Base-by-base conservation (phyloP, 2,888 invertebrate genomes). In the Drosophila rellima region DNA sequence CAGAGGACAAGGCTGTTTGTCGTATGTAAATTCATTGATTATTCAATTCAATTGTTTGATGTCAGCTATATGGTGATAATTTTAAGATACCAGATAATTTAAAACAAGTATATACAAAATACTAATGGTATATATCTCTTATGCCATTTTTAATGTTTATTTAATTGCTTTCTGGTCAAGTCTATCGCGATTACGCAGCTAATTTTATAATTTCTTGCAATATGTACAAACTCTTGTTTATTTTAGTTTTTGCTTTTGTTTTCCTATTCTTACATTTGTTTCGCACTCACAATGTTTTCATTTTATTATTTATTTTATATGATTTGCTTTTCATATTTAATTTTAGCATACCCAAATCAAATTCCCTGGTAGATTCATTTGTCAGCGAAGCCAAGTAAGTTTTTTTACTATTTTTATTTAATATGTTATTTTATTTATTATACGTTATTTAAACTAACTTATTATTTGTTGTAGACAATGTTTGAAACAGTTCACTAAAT, bases 321-420 rank as follows among this genome's bases (percentile, higher is more conserved):
- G n/a, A 55, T 45, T 20, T 57, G 42, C 6, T 44, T 60, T 64
- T 60, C 47, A 44, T 45, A 47, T 72, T 63, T 62, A 77, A 44
- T 76, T 83, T 70, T 88, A 91, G 91, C 51, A 23, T 68, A 13
- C 78, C 89, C 64, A 80, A 75, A 70, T 79, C 87, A 52, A 17
- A 56, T 35, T 88, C 87, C 57, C 59, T 91, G 78, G 91, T 91
- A 80, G 90, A 91, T 80, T 86, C 91, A 48, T 66, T 91, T 31
- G 67, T 91, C 35, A 83, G 63, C 69, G 91, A 91, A 80, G 91
- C 91, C 60, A 80, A 90, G 91, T 91, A 88, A 91, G 91, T 91
- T 55, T 20, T 55, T 37, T n/a, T 45, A 73, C 62, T 23, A 23
- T 23, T 23, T 6, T 65, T 35, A 45, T 64, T 63, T 50, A 48